phyloP scores from a whole-genome alignment of 2,888 invertebrate species.

The Pasiphila rectangulata region DNA sequence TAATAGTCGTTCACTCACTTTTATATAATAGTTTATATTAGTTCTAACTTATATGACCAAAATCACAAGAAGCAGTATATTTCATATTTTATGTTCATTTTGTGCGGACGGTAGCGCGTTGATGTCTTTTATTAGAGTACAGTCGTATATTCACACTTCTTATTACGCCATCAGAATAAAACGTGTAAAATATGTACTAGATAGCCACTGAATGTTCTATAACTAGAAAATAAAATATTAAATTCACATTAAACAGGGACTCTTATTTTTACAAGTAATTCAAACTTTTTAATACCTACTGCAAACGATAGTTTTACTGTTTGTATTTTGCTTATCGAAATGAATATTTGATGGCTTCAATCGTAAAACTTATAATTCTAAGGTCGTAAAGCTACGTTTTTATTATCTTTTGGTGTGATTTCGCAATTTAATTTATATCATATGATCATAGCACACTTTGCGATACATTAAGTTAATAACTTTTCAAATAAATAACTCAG shows the following conservation, averaged over 20 bases:
- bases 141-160: not conserved
- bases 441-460: too few relatives aligned
- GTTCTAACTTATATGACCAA: too few relatives aligned
- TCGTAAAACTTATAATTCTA: not conserved
- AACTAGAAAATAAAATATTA: not conserved
- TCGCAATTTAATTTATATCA: not conserved
- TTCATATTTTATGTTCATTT: not conserved
- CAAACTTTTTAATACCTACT: too few relatives aligned
- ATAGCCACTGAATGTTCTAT: not conserved
- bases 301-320: not conserved
- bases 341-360: not conserved
- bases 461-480: too few relatives aligned
- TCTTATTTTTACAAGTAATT: too few relatives aligned
- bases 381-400: not conserved
- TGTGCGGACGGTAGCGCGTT: slow-evolving; percentile 23
- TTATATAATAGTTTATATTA: too few relatives aligned
- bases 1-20: too few relatives aligned
- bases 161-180: not conserved
- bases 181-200: not conserved
- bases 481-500: too few relatives aligned
- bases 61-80: not conserved
- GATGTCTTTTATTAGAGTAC: slow-evolving; percentile 24
- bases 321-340: not conserved
- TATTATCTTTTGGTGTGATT: not conserved
- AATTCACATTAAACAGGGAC: not conserved